Evolutionary conservation across 2,113 vertebrate species (phyloP).

Genomic region (Chionodraco myersi): DNA sequence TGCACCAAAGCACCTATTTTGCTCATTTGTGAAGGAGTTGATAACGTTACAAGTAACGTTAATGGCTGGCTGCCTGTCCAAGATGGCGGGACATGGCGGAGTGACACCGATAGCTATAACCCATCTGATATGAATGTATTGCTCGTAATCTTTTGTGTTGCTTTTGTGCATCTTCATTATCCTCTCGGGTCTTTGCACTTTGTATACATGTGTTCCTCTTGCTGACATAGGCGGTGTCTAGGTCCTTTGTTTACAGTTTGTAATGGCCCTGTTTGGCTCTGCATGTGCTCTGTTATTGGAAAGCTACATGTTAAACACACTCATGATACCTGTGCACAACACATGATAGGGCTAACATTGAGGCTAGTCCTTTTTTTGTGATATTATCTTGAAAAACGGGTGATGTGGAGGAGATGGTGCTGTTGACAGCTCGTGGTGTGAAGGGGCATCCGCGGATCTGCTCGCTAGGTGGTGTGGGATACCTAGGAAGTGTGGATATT

Average conservation of each 20-base stretch:
- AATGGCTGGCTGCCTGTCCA: conserved; percentile 90
- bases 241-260: conserved; percentile 74
- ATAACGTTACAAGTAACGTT: conserved; percentile 72
- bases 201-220: neutral
- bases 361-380: neutral
- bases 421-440: conserved; percentile 47
- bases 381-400: neutral
- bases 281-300: conserved; percentile 15
- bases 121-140: conserved; percentile 29
- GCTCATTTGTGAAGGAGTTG: conserved; percentile 37
- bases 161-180: neutral
- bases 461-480: conserved; percentile 75
- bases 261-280: conserved; percentile 12
- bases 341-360: conserved; percentile 8
- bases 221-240: conserved; percentile 23
- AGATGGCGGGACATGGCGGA: conserved; percentile 95
- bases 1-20: neutral
- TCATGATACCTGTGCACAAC: conserved; percentile 13
- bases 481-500: conserved; percentile 46
- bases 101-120: conserved; percentile 64
- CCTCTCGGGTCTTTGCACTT: too few relatives aligned
- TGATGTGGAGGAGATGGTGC: conserved; percentile 25
- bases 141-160: neutral
- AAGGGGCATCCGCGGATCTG: conserved; percentile 22
- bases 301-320: conserved; percentile 4